A percentile compares a stretch with the other conserved stretches of the same genome.
Evolutionary conservation across 2,888 invertebrate species (phyloP).

Genomic region (Brachypterus glaber): DNA sequence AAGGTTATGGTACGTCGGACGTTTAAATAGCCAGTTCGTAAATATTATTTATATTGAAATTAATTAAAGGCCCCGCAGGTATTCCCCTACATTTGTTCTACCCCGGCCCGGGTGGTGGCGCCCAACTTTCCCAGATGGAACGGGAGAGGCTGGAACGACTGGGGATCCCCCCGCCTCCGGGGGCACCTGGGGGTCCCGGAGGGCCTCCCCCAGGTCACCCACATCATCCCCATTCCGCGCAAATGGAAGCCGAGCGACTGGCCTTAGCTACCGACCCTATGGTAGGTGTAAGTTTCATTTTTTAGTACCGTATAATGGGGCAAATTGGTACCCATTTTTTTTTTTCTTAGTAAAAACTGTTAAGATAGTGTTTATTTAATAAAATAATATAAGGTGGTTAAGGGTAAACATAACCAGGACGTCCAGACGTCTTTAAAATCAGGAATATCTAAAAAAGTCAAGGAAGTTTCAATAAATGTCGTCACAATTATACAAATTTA

Average conservation of each 20-base stretch:
- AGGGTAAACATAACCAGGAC: no score
- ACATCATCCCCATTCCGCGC: slow-evolving; percentile 48
- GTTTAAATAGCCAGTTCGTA: no score
- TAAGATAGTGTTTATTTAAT: not conserved
- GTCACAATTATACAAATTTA: no score
- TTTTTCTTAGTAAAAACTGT: slow-evolving; percentile 16
- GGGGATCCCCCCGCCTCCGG: slow-evolving; percentile 60
- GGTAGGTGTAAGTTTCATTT: slow-evolving; percentile 42
- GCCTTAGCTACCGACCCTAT: slow-evolving; percentile 85
- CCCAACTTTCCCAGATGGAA: slow-evolving; percentile 68
- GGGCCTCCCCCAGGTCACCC: slow-evolving; percentile 47
- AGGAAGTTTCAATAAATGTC: no score
- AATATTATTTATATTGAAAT: not conserved
- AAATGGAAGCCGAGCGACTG: slow-evolving; percentile 63
- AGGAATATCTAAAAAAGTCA: not conserved
- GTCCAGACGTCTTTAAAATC: not conserved
- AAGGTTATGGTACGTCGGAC: no score
- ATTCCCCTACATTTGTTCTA: slow-evolving; percentile 64
- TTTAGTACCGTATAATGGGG: not conserved
- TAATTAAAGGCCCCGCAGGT: slow-evolving; percentile 27
- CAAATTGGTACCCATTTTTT: slow-evolving; percentile 11
- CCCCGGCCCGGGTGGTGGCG: slow-evolving; percentile 57
- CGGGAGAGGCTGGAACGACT: slow-evolving; percentile 77
- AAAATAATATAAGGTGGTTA: not conserved
- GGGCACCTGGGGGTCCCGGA: slow-evolving; percentile 45